These are phyloP conservation scores for Chaetogeoica ovagalla DNA, from an alignment of 2,888 invertebrate genomes.

Conservation along the genomic window DNA sequence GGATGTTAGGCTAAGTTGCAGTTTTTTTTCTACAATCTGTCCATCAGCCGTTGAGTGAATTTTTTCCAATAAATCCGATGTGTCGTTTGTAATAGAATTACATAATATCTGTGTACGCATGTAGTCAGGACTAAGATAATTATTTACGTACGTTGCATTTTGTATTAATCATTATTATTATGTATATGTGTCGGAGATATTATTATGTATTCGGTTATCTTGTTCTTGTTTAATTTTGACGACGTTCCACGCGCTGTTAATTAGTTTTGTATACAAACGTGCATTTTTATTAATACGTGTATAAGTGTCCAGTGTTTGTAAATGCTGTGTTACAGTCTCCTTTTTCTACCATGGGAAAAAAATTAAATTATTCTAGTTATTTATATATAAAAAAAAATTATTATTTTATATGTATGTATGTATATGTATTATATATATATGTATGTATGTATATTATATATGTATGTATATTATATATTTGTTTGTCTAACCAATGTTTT, in stretches of 20 bases:
- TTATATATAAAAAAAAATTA: slow-evolving; percentile 27
- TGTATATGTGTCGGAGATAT: slow-evolving; percentile 48
- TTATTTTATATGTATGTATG: slow-evolving; percentile 1
- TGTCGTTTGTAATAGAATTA: slow-evolving; percentile 46
- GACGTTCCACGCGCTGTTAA: slow-evolving; percentile 49
- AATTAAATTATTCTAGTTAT: slow-evolving; percentile 58
- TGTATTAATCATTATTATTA: slow-evolving; percentile 53
- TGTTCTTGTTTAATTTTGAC: slow-evolving; percentile 53
- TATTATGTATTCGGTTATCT: slow-evolving; percentile 53
- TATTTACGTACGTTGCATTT: slow-evolving; percentile 52
- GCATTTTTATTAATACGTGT: slow-evolving; percentile 53
- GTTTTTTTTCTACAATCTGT: slow-evolving; percentile 51
- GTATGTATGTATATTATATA: background rate
- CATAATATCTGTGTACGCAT: slow-evolving; percentile 48
- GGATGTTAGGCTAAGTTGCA: slow-evolving; percentile 49
- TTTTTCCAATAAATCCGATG: slow-evolving; percentile 40
- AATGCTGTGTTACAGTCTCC: slow-evolving; percentile 57
- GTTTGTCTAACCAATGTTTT: slow-evolving; percentile 33
- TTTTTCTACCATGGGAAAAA: slow-evolving; percentile 58
- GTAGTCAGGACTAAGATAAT: slow-evolving; percentile 51
- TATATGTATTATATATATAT: slow-evolving; percentile 5
- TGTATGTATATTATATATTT: slow-evolving; percentile 12
- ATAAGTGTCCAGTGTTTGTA: slow-evolving; percentile 48
- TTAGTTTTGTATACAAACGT: slow-evolving; percentile 53
- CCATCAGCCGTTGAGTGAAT: slow-evolving; percentile 52